Percentiles rank a stretch among this genome's conserved stretches.
Conservation (phyloP, 2,888 invertebrate genomes). For the Perizoma affinitatum region DNA sequence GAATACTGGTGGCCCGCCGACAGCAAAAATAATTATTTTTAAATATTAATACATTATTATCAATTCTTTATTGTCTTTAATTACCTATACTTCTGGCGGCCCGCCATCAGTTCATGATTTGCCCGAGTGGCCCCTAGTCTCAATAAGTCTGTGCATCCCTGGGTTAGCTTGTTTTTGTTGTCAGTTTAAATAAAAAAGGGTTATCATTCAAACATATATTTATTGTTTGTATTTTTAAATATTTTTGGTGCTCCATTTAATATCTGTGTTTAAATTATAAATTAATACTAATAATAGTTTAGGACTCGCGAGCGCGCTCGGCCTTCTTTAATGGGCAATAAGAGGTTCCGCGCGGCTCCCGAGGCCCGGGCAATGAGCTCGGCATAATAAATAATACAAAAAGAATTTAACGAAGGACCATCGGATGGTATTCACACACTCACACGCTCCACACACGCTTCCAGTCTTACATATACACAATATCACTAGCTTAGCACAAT, state of each 20-base stretch:
- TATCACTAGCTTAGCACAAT: conserved; percentile 84
- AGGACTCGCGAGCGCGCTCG: conserved; percentile 66
- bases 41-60: too few relatives aligned
- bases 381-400: conserved; percentile 82
- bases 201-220: conserved; percentile 80
- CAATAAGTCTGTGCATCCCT: too few relatives aligned
- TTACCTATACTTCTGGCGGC: too few relatives aligned
- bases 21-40: too few relatives aligned
- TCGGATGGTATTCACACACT: conserved; percentile 74
- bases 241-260: conserved; percentile 83
- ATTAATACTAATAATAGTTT: conserved; percentile 79
- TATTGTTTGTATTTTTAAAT: conserved; percentile 74
- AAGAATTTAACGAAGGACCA: conserved; percentile 75
- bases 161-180: too few relatives aligned
- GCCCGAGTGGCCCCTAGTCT: too few relatives aligned
- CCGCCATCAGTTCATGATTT: too few relatives aligned
- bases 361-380: conserved; percentile 80
- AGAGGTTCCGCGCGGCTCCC: conserved; percentile 64
- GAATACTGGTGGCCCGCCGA: too few relatives aligned
- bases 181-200: conserved; percentile 57
- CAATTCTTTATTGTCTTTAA: too few relatives aligned
- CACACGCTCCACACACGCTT: conserved; percentile 72
- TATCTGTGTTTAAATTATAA: conserved; percentile 78
- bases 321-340: conserved; percentile 81
- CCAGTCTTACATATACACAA: conserved; percentile 75